Conservation (phyloP, 2,113 vertebrate species). For the Brachyhypopomus gauderio region DNA sequence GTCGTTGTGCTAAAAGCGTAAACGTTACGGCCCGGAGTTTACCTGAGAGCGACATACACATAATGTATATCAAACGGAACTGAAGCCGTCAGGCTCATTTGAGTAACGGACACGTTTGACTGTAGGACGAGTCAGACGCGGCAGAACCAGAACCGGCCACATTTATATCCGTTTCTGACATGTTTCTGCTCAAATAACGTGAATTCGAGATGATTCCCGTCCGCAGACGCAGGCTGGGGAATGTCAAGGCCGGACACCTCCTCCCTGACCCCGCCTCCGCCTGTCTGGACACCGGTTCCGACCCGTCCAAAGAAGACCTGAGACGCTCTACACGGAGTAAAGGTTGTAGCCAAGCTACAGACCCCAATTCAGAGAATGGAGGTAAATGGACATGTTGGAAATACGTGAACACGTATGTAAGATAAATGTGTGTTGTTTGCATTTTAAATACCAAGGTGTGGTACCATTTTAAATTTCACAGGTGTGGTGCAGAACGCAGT, state of each 20-base stretch:
- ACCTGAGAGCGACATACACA: background rate
- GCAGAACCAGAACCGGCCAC: background rate
- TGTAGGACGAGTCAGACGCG: too few species aligned
- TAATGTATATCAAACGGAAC: too few species aligned
- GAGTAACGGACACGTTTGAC: too few species aligned
- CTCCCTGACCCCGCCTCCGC: background rate
- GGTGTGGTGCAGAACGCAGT: constrained; percentile 17
- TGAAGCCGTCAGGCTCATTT: too few species aligned
- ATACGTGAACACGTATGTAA: background rate
- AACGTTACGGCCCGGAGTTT: background rate
- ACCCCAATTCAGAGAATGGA: background rate
- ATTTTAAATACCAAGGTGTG: too few species aligned
- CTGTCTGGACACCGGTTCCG: too few species aligned
- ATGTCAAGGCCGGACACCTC: constrained; percentile 21
- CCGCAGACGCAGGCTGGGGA: constrained; percentile 72
- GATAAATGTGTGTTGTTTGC: background rate
- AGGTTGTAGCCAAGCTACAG: background rate
- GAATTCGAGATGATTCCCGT: constrained; percentile 64
- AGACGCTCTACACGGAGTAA: constrained; percentile 2
- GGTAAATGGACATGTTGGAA: background rate
- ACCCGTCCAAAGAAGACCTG: background rate
- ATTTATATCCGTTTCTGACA: background rate
- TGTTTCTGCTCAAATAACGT: background rate
- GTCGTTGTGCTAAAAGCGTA: background rate
- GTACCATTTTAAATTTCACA: constrained; percentile 4